Percentiles rank a stretch among this genome's conserved stretches.
These are phyloP conservation scores for Chionis minor DNA, from an alignment of 2,113 vertebrate genomes.

Conservation along the genomic window DNA sequence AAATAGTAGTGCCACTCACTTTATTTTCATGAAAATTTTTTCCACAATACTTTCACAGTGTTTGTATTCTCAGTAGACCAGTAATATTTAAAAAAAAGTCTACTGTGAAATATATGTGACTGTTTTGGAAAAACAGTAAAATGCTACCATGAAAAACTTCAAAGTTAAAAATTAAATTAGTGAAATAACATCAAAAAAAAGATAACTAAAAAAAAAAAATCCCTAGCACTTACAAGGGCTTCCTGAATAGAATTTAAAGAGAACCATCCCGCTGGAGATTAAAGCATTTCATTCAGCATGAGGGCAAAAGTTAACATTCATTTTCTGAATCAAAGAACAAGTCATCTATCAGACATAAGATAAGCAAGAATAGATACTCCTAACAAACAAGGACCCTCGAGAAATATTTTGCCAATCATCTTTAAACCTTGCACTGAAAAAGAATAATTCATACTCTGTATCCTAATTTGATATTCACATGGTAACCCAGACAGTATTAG, in stretches of 20 bases:
- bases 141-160: not conserved
- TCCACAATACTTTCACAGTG: not conserved
- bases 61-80: not conserved
- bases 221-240: not conserved
- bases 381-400: not conserved
- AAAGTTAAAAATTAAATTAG: not conserved
- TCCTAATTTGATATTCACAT: not conserved
- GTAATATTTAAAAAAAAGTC: not conserved
- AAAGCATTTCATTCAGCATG: not conserved
- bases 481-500: not conserved
- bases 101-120: not conserved
- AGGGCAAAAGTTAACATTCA: not conserved
- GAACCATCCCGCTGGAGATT: not conserved
- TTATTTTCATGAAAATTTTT: not conserved
- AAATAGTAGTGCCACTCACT: not conserved
- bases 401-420: not conserved
- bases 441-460: not conserved
- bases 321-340: not conserved
- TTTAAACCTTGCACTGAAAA: not conserved
- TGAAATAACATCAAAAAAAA: not conserved
- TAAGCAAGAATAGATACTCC: not conserved
- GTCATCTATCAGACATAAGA: not conserved
- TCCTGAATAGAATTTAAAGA: not conserved
- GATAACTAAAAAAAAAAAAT: not conserved
- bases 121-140: not conserved